Conservation (phyloP, 2,113 vertebrate species). For the Python bivittatus region DNA sequence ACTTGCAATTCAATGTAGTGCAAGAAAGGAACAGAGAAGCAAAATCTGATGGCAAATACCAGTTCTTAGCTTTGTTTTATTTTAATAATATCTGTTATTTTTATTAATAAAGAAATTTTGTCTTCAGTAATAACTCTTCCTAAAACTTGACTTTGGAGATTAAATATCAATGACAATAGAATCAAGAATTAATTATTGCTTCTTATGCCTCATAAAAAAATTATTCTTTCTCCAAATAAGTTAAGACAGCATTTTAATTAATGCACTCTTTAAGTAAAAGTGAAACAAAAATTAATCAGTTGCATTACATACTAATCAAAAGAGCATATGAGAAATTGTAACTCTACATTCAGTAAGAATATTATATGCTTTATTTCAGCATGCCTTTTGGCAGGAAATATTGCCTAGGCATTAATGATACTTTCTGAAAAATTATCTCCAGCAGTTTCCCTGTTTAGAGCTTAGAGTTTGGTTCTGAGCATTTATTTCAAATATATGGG, state of each 20-base stretch:
- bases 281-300: conserved; percentile 35
- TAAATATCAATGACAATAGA: conserved; percentile 44
- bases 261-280: conserved; percentile 28
- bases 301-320: conserved; percentile 46
- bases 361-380: conserved; percentile 32
- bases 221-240: conserved; percentile 37
- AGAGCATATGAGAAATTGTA: conserved; percentile 29
- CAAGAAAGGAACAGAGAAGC: neutral
- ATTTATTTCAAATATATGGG: neutral
- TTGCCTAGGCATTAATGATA: conserved; percentile 41
- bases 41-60: neutral
- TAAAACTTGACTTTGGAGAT: conserved; percentile 42
- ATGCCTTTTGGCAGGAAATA: conserved; percentile 33
- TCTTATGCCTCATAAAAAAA: conserved; percentile 22
- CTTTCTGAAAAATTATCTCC: conserved; percentile 39
- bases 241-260: conserved; percentile 18
- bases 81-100: neutral
- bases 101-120: conserved; percentile 22
- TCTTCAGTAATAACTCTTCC: conserved; percentile 41
- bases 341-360: conserved; percentile 31
- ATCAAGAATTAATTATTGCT: conserved; percentile 47
- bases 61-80: conserved; percentile 6
- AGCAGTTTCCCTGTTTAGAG: conserved; percentile 19
- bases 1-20: conserved; percentile 7
- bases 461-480: neutral